Conservation (phyloP, 1,140 invertebrate species). For the Antheraea pernyi region DNA sequence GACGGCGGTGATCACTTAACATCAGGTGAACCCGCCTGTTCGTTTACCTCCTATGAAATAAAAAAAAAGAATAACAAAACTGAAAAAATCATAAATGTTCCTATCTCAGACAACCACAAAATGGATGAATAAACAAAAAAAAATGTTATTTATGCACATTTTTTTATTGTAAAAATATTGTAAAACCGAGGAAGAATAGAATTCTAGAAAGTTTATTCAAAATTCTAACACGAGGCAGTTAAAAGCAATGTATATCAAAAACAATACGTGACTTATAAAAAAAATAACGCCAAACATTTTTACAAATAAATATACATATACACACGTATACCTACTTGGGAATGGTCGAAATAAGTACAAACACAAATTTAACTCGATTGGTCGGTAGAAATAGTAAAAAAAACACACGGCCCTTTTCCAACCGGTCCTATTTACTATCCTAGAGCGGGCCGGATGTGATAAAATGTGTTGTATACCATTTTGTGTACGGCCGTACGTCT, state of each 20-base stretch:
- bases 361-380: conserved; percentile 1
- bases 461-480: neutral
- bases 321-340: neutral
- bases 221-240: neutral
- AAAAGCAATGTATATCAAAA: neutral
- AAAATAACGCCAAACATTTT: neutral
- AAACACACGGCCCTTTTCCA: neutral
- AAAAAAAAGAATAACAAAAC: too few species aligned
- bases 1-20: too few species aligned
- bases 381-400: conserved; percentile 1
- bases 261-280: neutral
- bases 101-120: too few species aligned
- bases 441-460: conserved; percentile 2
- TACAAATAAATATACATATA: neutral
- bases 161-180: too few species aligned
- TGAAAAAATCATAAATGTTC: too few species aligned
- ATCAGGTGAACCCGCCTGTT: too few species aligned
- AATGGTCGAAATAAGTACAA: neutral
- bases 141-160: too few species aligned
- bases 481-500: neutral
- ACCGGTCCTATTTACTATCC: conserved; percentile 3
- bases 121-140: too few species aligned
- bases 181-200: too few species aligned
- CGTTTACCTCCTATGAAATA: too few species aligned
- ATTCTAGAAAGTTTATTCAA: too few species aligned